Conservation (phyloP, 2,113 vertebrate species). For the Vimba vimba region DNA sequence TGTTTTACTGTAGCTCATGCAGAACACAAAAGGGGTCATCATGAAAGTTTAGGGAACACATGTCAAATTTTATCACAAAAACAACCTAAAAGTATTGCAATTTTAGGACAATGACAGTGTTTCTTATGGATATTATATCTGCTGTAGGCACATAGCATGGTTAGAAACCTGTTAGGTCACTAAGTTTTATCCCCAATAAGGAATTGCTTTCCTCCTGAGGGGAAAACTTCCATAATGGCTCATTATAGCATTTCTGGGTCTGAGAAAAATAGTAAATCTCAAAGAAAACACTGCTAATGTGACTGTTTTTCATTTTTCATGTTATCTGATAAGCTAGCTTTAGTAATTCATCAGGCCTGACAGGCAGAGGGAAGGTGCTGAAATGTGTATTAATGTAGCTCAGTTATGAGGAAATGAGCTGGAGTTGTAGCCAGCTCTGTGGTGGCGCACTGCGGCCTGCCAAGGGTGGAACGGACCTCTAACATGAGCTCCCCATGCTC, state of each 20-base stretch:
- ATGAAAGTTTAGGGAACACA: not conserved
- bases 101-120: not conserved
- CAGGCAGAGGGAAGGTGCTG: conserved; percentile 40
- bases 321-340: conserved; percentile 54
- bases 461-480: conserved; percentile 33
- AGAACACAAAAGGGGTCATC: conserved; percentile 32
- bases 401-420: conserved; percentile 41
- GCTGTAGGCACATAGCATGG: not conserved
- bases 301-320: conserved; percentile 50
- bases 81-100: not conserved
- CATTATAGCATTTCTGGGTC: conserved; percentile 40
- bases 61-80: conserved; percentile 23
- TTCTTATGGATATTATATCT: conserved; percentile 13
- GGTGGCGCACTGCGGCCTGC: conserved; percentile 35
- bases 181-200: conserved; percentile 31
- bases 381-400: conserved; percentile 51
- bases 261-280: conserved; percentile 40
- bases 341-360: conserved; percentile 50
- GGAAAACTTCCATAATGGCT: conserved; percentile 30
- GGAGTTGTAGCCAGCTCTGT: conserved; percentile 31
- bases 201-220: conserved; percentile 33
- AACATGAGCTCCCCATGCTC: conserved; percentile 32
- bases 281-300: conserved; percentile 43
- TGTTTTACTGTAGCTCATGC: conserved; percentile 25
- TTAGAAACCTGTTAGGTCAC: conserved; percentile 33